Evolutionary conservation across 1,140 invertebrate genomes (phyloP), one percentile per base, ranked within the genome.

Genomic region (Solenopsis fugax): DNA sequence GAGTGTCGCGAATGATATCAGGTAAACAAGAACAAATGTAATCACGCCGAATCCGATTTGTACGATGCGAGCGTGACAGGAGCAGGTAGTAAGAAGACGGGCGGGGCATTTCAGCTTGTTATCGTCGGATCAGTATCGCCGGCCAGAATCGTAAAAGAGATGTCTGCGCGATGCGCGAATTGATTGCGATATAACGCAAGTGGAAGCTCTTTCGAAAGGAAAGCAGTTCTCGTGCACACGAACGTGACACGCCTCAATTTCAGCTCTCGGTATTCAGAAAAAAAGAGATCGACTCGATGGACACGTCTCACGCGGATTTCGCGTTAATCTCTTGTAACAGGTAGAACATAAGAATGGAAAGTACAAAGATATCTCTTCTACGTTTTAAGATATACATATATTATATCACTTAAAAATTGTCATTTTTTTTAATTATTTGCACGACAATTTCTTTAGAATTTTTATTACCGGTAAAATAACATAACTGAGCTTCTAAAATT

Each of bases 91-190:
- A 82, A 41, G 69, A 84, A 84, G 69, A 84, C 67, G 54, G 72
- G 41, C 60, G 45, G n/a, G 45, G n/a, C 37, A 7, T 73, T 73
- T 18, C 41, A 48, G 67, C 80, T 48, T 58, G 78, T 82, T 82
- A 84, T 84, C 67, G 80, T 18, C 37, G 80, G 80, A 75, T 84
- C 67, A 56, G 52, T 84, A 84, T 84, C 54, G 41, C 45, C 52
- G 7, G 54, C 0, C 41, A 34, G 65, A 73, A 82, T 84, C 67
- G 69, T 73, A 75, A 84, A 75, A 73, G 54, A 84, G 80, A 84
- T 73, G 67, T 84, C 69, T 48, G 37, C 45, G 62, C 76, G 58
- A 64, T 64, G 60, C 62, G 77, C 69, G 54, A 84, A 84, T 84
- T 56, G 80, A 84, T 84, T 45, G 69, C 41, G 80, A 75, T 60